These are phyloP conservation scores for Calosoma granatense DNA, from an alignment of 1,140 invertebrate genomes.

Conservation along the genomic window DNA sequence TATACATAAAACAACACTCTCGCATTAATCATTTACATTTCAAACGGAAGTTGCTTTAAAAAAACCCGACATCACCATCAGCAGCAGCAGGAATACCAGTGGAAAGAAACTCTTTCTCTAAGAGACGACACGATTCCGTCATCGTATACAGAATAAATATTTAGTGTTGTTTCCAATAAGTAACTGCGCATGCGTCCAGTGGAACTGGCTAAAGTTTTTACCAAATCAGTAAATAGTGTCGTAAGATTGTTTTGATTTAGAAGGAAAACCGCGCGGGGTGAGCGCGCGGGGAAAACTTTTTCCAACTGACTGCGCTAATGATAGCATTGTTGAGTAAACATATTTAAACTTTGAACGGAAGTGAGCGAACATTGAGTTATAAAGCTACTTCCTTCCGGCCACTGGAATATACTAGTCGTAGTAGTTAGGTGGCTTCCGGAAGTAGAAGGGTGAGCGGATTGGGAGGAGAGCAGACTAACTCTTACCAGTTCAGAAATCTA, in stretches of 20 bases:
- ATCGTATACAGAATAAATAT: not conserved
- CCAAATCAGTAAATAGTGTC: not conserved
- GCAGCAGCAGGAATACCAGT: no score
- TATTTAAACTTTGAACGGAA: not conserved
- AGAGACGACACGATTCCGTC: not conserved
- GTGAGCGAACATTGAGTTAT: no score
- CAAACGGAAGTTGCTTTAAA: not conserved
- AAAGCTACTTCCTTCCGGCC: no score
- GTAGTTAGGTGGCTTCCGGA: no score
- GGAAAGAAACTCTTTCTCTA: not conserved
- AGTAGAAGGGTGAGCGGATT: no score
- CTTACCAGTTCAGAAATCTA: no score
- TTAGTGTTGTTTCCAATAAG: not conserved
- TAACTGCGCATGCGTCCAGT: no score
- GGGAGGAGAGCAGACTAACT: no score
- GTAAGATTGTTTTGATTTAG: not conserved
- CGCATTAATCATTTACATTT: not conserved
- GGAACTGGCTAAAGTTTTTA: no score
- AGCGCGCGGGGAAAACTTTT: no score
- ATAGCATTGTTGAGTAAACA: not conserved
- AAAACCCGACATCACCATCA: no score
- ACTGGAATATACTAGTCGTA: no score
- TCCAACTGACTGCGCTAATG: not conserved
- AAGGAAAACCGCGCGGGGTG: not conserved
- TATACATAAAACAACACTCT: not conserved